Conservation (phyloP, 2,113 vertebrate species). For the Trichomycterus rosablanca region DNA sequence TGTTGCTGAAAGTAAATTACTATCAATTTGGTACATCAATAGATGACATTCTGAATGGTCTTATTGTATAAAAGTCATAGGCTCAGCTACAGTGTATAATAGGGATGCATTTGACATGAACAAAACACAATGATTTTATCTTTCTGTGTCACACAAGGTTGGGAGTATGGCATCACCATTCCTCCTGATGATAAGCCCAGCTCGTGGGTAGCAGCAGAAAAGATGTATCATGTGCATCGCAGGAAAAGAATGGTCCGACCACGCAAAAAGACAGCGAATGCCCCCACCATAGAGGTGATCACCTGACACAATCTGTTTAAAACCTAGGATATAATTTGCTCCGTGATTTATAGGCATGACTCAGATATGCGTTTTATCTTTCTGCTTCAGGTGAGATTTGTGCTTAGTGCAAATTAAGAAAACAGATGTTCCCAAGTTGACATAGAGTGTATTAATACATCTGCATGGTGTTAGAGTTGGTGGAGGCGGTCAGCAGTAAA, state of each 20-base stretch:
- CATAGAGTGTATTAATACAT: too few species aligned
- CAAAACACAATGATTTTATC: neutral
- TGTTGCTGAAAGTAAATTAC: too few species aligned
- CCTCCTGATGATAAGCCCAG: constrained; percentile 88
- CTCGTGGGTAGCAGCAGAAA: constrained; percentile 92
- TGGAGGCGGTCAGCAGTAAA: too few species aligned
- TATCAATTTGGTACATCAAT: too few species aligned
- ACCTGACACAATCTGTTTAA: constrained; percentile 4
- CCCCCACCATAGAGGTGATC: constrained; percentile 63
- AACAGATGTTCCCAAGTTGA: too few species aligned
- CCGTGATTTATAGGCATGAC: neutral
- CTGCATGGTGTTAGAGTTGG: too few species aligned
- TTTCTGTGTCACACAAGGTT: constrained; percentile 65
- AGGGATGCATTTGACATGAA: neutral
- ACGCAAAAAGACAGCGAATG: constrained; percentile 74
- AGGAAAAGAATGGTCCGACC: constrained; percentile 79
- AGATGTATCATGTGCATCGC: constrained; percentile 94
- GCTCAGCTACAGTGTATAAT: neutral
- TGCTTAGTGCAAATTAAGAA: too few species aligned
- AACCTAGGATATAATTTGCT: neutral
- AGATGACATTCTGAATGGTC: neutral
- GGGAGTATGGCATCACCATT: constrained; percentile 96
- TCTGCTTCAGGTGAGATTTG: too few species aligned
- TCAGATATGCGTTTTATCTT: neutral
- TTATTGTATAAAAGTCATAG: neutral